Evolutionary conservation across 1,140 invertebrate species (phyloP).

Genomic region (Drosophila lowei): DNA sequence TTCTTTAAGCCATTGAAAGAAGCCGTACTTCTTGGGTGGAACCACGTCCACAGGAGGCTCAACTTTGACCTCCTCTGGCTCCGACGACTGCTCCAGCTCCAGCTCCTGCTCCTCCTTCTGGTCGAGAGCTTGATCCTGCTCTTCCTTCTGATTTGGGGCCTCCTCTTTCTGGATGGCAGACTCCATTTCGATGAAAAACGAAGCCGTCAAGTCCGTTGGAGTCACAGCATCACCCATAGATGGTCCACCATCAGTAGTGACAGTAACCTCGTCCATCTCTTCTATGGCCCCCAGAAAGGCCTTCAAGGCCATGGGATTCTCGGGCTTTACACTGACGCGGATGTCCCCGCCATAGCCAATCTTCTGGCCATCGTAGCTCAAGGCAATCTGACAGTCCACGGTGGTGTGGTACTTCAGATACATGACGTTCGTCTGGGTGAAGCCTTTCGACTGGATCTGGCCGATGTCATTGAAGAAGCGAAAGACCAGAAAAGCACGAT

Average conservation of each 20-base stretch:
- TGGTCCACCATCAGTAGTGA: not conserved
- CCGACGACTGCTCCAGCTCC: too few species aligned
- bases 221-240: too few species aligned
- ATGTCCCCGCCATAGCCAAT: conserved; percentile 63
- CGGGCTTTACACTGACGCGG: conserved; percentile 24
- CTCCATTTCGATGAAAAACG: not conserved
- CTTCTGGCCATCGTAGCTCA: conserved; percentile 57
- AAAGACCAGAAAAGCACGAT: conserved; percentile 30
- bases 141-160: not conserved
- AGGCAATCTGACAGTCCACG: conserved; percentile 40
- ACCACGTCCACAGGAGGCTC: too few species aligned
- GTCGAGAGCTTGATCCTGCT: not conserved
- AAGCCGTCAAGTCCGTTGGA: not conserved
- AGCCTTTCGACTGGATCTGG: conserved; percentile 16
- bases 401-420: conserved; percentile 49
- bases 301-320: conserved; percentile 22
- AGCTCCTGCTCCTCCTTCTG: too few species aligned
- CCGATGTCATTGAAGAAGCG: conserved; percentile 60
- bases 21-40: conserved; percentile 3
- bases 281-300: not conserved
- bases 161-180: not conserved
- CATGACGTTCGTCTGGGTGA: conserved; percentile 38
- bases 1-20: conserved; percentile 50
- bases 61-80: too few species aligned
- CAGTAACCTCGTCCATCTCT: not conserved